Percentiles rank a stretch among this genome's conserved stretches.
phyloP scores from a whole-genome alignment of 2,113 vertebrate genomes.

The Bothrops jararaca region DNA sequence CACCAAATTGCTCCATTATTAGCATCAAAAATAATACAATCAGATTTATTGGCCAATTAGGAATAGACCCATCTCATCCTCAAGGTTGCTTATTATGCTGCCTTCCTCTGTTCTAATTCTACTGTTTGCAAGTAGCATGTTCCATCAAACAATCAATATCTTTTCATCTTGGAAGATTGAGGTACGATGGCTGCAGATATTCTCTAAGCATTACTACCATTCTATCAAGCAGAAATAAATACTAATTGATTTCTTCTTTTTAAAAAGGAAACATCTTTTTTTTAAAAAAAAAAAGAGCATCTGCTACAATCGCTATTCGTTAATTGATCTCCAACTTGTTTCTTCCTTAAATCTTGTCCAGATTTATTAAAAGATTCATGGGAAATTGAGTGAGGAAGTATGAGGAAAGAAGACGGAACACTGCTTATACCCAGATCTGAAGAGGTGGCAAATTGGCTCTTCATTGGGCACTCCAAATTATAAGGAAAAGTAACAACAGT shows the following conservation, averaged over 20 bases:
- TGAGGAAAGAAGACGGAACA: background rate
- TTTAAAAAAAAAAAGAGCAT: background rate
- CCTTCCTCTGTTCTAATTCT: background rate
- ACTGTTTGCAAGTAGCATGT: background rate
- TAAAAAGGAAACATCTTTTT: background rate
- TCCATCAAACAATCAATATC: background rate
- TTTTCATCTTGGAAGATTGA: background rate
- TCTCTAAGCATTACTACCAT: background rate
- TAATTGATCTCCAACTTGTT: background rate
- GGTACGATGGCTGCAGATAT: background rate
- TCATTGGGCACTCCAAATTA: background rate
- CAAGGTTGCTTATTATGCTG: background rate
- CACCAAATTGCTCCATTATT: background rate
- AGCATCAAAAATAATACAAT: background rate
- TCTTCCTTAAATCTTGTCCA: background rate
- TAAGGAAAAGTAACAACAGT: background rate
- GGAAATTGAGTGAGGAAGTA: background rate
- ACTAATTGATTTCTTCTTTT: background rate
- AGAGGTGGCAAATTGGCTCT: background rate
- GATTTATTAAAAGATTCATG: background rate
- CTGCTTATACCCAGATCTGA: background rate
- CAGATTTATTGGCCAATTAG: background rate
- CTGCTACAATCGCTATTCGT: background rate
- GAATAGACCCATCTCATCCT: background rate
- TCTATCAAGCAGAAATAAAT: background rate